Evolutionary conservation across 2,888 invertebrate genomes (phyloP).

Genomic region (Cantharis rustica): DNA sequence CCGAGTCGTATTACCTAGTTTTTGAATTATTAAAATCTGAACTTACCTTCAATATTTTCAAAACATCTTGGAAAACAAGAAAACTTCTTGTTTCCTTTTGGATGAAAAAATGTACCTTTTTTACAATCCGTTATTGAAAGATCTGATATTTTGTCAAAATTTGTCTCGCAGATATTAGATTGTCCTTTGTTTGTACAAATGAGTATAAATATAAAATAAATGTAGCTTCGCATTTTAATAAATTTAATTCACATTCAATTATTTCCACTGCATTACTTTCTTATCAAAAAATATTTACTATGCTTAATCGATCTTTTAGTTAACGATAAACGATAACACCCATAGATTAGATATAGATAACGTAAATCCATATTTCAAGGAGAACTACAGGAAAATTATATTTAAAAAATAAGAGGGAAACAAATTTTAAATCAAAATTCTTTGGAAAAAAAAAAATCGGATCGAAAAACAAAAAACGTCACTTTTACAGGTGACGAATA

Average conservation of each 20-base stretch:
- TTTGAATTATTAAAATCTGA: background rate
- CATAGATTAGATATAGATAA: background rate
- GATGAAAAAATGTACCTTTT: background rate
- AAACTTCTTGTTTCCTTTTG: conserved; percentile 1
- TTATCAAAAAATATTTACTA: background rate
- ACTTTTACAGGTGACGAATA: background rate
- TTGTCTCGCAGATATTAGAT: background rate
- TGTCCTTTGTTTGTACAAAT: background rate
- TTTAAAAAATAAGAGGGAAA: background rate
- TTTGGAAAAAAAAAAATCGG: background rate
- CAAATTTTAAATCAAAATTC: background rate
- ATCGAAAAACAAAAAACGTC: background rate
- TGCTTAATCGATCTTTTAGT: background rate
- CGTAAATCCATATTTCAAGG: background rate
- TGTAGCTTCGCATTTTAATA: background rate
- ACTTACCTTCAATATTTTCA: conserved; percentile 5
- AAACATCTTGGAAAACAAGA: conserved; percentile 30
- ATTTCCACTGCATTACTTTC: background rate
- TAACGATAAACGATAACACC: background rate
- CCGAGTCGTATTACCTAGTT: background rate
- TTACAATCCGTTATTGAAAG: conserved; percentile 36
- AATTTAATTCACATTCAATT: background rate
- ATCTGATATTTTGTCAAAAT: conserved; percentile 35
- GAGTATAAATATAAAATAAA: background rate
- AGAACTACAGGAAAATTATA: background rate